These are phyloP conservation scores for Pseudopipra pipra DNA, from an alignment of 2,113 vertebrate species.

Conservation along the genomic window DNA sequence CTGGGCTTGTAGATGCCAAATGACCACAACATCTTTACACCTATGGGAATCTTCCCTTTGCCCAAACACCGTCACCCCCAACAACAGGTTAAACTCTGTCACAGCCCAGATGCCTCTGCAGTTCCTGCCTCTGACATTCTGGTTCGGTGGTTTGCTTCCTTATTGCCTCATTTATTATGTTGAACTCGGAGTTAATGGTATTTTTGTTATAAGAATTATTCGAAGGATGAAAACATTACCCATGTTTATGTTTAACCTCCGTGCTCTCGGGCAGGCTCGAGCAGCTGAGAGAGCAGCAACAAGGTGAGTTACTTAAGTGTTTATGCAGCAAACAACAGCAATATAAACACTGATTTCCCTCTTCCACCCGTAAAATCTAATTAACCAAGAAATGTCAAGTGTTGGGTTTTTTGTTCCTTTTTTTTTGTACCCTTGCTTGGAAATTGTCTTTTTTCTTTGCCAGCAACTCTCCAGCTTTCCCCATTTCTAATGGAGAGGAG, in stretches of 20 bases:
- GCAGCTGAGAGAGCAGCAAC: not conserved
- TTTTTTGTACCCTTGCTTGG: not conserved
- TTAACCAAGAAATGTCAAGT: not conserved
- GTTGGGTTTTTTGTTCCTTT: not conserved
- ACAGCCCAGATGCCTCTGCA: not conserved
- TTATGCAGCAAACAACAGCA: not conserved
- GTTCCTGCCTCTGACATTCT: not conserved
- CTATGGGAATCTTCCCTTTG: not conserved
- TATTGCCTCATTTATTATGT: not conserved
- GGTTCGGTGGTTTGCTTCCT: conserved; percentile 9
- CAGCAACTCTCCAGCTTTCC: not conserved
- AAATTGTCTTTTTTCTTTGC: not conserved
- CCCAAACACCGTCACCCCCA: not conserved
- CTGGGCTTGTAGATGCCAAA: not conserved
- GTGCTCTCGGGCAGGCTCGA: not conserved
- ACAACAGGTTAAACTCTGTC: not conserved
- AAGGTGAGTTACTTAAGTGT: not conserved
- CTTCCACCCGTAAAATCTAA: not conserved
- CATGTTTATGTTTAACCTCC: not conserved
- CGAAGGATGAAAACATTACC: not conserved
- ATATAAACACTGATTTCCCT: not conserved
- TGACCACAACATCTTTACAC: not conserved
- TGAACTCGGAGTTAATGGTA: not conserved
- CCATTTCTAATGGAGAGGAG: not conserved
- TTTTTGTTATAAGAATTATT: conserved; percentile 25